These are phyloP conservation scores for Tribolium castaneum DNA, from an alignment of 1,140 invertebrate species.

Conservation along the genomic window DNA sequence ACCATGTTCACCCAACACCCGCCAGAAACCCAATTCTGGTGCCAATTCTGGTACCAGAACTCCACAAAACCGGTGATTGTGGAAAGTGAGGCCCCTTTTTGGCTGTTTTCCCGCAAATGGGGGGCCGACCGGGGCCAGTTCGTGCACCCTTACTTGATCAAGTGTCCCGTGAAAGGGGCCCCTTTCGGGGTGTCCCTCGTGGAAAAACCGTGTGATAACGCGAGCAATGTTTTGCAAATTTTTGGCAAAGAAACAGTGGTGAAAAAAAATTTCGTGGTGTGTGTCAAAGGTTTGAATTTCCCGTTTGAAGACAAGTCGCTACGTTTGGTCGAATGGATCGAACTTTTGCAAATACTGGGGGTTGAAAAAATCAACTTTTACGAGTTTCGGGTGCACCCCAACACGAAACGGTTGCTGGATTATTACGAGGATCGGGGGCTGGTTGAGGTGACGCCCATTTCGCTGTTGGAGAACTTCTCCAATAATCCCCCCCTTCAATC, in stretches of 20 bases:
- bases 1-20: slow-evolving; percentile 89
- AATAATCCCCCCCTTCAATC: slow-evolving; percentile 88
- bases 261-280: slow-evolving; percentile 89
- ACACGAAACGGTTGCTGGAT: slow-evolving; percentile 87
- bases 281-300: slow-evolving; percentile 92
- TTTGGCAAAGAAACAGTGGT: slow-evolving; percentile 78
- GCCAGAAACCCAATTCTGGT: slow-evolving; percentile 81
- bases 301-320: slow-evolving; percentile 89
- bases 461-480: slow-evolving; percentile 88
- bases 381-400: slow-evolving; percentile 88
- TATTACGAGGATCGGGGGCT: slow-evolving; percentile 73
- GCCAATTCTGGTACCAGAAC: slow-evolving; percentile 89
- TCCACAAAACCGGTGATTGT: slow-evolving; percentile 72
- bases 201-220: slow-evolving; percentile 82
- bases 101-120: slow-evolving; percentile 92
- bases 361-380: slow-evolving; percentile 92
- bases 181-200: slow-evolving; percentile 84
- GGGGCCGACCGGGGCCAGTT: slow-evolving; percentile 90
- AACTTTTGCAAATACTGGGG: slow-evolving; percentile 81
- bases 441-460: slow-evolving; percentile 85
- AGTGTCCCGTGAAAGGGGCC: slow-evolving; percentile 83
- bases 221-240: slow-evolving; percentile 85
- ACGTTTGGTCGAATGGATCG: slow-evolving; percentile 91
- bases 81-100: slow-evolving; percentile 85
- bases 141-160: slow-evolving; percentile 89